Evolutionary conservation across 2,888 invertebrate genomes (phyloP), one percentile per base, ranked within the genome.

Genomic region (Dusona sp.): DNA sequence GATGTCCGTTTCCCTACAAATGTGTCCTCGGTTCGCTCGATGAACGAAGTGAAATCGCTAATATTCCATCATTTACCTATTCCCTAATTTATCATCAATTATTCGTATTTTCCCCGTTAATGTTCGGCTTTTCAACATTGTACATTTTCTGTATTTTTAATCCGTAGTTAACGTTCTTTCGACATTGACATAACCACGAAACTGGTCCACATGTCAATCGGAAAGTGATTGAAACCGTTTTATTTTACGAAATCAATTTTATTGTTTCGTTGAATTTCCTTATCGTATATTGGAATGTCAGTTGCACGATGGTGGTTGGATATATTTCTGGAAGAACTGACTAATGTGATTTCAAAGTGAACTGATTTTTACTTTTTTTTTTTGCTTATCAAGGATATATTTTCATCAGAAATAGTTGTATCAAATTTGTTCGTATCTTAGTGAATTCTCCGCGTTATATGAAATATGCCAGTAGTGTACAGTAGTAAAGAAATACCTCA

Each of bases 211-310:
- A 48, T 16, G 29, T 83, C 51, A 54, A 72, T 65, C 29, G 42
- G 64, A 72, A 73, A 83, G 61, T 36, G 7, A 79, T 74, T 74
- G 25, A 36, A 74, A 45, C 16, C 36, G n/a, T 29, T 48, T 38
- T 70, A 38, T 38, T 72, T 51, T 36, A 33, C n/a, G n/a, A 13
- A 42, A 68, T 29, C n/a, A 22, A 38, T 61, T 29, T 25, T 77
- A 42, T 42, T 22, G 51, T 51, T 67, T 57, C 22, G 13, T 51
- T 77, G 45, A 54, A 78, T 48, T 54, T 51, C 51, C 25, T 65
- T 16, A 78, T 42, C 33, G 65, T n/a, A 67, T 64, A 42, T 13
- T 65, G 22, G 54, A 78, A 54, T 78, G 83, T 54, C 83, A 64
- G 61, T 73, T 67, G 54, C 78, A 65, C 33, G 22, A 64, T 64